Base-by-base conservation (phyloP, 2,113 vertebrate species). In the Helogale parvula region DNA sequence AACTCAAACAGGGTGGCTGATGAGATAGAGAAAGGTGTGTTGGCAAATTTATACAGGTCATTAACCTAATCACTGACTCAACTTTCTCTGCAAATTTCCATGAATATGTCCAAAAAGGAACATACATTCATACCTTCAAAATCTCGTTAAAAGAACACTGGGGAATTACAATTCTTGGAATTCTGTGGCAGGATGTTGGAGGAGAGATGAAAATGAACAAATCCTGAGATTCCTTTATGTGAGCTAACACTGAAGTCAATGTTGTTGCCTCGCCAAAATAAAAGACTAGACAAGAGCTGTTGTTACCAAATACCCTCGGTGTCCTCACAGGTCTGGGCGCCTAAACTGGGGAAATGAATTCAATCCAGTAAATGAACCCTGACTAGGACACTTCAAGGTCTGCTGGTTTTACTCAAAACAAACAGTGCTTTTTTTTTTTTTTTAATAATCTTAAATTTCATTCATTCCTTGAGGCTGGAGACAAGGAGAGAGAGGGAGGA, bases 371-470 rank as follows among this genome's bases (percentile, higher is more conserved):
- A 89, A 90, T 72, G n/a, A 91, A 94, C 10, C 38, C 88, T 60
- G 29, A 77, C 65, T 77, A 74, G 33, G 29, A 66, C 19, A 90
- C 21, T 68, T 84, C 33, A 80, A 45, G 12, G 31, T 35, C 47
- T 57, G 72, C 8, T 65, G 50, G 2, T 76, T 96, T 68, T 72
- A 92, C 0, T 71, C 4, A 77, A 85, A 57, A 15, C 35, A 81
- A 81, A 84, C 9, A 23, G 16, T 72, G 21, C 23, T 90, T 95
- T 95, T 41, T 95, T 95, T 95, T 95, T 8, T 81, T 95, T 90
- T 90, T 52, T 84, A 97, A 96, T 41, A 7, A 29, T 33, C 23
- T 92, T 81, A 60, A 72, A 94, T 72, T 66, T 89, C 31, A 79
- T 63, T 83, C 25, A 35, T 74, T 23, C 16, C 19, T 13, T 72